phyloP scores from a whole-genome alignment of 1,140 invertebrate species.

The Phymorhynchus buccinoides region DNA sequence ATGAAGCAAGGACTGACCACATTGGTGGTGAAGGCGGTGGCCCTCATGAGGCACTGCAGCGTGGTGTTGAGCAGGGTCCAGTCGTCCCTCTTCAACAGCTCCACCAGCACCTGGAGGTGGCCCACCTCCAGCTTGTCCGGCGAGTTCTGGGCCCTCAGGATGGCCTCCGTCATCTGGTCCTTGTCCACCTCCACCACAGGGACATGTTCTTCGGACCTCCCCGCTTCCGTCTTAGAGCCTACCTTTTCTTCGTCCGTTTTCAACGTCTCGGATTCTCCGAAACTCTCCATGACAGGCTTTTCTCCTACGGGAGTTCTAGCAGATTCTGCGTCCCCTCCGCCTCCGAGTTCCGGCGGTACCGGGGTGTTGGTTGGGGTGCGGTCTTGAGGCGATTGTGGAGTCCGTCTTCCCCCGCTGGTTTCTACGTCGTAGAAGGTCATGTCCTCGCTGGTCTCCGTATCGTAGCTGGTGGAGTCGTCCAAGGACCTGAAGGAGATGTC shows the following conservation, averaged over 20 bases:
- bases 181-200: slow-evolving; percentile 1
- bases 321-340: neutral
- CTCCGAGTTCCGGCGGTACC: neutral
- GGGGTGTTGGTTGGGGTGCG: slow-evolving; percentile 36
- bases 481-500: neutral
- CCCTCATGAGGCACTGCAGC: slow-evolving; percentile 76
- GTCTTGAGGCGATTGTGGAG: slow-evolving; percentile 21
- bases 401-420: neutral
- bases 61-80: slow-evolving; percentile 75
- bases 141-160: slow-evolving; percentile 47
- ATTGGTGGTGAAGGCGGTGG: slow-evolving; percentile 77
- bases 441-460: neutral
- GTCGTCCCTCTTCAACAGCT: slow-evolving; percentile 74
- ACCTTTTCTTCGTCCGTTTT: neutral
- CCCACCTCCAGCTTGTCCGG: slow-evolving; percentile 47
- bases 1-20: slow-evolving; percentile 72
- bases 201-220: neutral
- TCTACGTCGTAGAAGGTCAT: slow-evolving; percentile 7
- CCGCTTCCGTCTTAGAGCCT: neutral
- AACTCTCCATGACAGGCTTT: neutral
- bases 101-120: slow-evolving; percentile 75
- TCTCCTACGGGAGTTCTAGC: neutral
- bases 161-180: slow-evolving; percentile 46
- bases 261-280: neutral
- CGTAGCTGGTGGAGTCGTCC: neutral